Evolutionary conservation across 2,888 invertebrate species (phyloP), one percentile per base, ranked within the genome.

Genomic region (Dicyrtoma fusca): DNA sequence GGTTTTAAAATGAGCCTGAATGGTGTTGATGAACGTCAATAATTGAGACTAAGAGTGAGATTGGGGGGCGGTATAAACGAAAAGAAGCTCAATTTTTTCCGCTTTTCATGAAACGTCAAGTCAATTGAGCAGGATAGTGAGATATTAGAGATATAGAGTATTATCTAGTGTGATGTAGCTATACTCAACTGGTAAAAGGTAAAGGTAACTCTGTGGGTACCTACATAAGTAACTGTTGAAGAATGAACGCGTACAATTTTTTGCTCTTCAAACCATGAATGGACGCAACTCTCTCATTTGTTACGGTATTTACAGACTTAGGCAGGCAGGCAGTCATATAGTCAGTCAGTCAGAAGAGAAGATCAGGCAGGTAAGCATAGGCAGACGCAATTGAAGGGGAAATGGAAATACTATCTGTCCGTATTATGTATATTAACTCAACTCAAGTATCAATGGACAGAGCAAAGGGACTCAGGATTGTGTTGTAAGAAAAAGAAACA

Each of bases 31-130:
- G 34, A 34, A 34, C 8, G 34, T 34, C 34, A 34, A 34, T 34
- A 34, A 34, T 34, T 34, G 34, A 34, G 34, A 34, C 34, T 34
- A 3, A 34, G 34, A 34, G 3, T 34, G 90, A 82, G 92, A 93
- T 82, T 93, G 94, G 34, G 34, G 34, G n/a, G 44, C 14, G 17
- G 19, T 21, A 64, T 21, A 61, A 21, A 68, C 10, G 44, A 8
- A 66, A 34, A 57, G 21, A 23, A 23, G 57, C 25, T 25, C 44
- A 57, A 68, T 68, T 68, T 68, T 68, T 59, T 68, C 59, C 68
- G 68, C 68, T 57, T 68, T 68, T 68, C 68, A 68, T 59, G 44
- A 34, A 34, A 34, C 34, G 34, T 34, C 57, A 45, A 57, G 44
- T 57, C 57, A 68, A 68, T 57, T 68, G 47, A 47, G 25, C 47